These are phyloP conservation scores for Tokudaia tokunoshimensis DNA, from an alignment of 2,797 vertebrate species.

Conservation along the genomic window DNA sequence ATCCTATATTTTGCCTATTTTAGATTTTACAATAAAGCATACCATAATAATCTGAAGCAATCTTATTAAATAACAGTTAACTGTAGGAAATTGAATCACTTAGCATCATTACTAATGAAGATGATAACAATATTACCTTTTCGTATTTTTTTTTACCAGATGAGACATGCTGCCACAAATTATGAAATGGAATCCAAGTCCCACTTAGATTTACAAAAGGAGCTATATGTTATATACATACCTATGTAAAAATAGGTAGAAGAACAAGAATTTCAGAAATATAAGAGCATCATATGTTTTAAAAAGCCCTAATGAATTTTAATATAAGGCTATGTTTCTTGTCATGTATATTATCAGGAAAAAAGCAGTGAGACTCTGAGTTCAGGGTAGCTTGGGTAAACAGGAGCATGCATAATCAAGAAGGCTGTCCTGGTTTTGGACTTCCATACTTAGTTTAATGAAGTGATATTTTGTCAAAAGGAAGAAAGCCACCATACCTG, in stretches of 20 bases:
- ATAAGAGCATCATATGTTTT: background rate
- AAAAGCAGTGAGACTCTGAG: background rate
- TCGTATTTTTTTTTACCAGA: constrained; percentile 45
- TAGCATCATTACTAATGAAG: constrained; percentile 63
- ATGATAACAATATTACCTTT: constrained; percentile 52
- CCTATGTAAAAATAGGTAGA: background rate
- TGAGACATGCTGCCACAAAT: constrained; percentile 18
- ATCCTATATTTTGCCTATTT: constrained; percentile 36
- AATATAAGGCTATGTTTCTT: background rate
- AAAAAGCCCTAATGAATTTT: background rate
- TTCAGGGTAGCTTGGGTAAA: background rate
- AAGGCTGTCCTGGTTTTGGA: background rate
- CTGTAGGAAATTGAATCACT: constrained; percentile 62
- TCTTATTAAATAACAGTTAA: constrained; percentile 69
- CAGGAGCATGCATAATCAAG: background rate
- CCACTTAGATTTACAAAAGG: constrained; percentile 35
- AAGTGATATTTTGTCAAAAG: background rate
- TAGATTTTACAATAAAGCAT: constrained; percentile 53
- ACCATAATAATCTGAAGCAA: constrained; percentile 60
- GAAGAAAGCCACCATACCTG: background rate
- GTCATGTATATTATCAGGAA: background rate
- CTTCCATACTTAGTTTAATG: background rate
- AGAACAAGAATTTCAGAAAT: constrained; percentile 21
- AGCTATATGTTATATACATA: background rate
- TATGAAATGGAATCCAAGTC: constrained; percentile 44